Percentiles rank a stretch among this genome's conserved stretches.
Conservation (phyloP, 2,113 vertebrate species). For the Dasyprocta punctata region DNA sequence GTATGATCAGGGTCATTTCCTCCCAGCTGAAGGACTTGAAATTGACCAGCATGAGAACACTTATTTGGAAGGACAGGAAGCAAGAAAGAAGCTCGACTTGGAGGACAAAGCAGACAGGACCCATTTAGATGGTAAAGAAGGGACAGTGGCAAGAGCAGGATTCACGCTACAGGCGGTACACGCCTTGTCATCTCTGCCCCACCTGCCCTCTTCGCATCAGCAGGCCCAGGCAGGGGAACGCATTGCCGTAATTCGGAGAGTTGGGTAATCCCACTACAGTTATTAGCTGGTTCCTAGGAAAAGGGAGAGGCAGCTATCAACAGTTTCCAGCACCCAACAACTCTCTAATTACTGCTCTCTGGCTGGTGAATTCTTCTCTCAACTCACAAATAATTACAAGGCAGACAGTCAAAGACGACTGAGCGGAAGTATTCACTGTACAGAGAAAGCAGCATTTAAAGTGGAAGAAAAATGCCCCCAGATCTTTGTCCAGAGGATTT, state of each 20-base stretch:
- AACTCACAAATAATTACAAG: neutral
- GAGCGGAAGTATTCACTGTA: too few relatives aligned
- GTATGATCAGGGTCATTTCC: neutral
- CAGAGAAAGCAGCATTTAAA: too few relatives aligned
- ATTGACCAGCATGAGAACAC: neutral
- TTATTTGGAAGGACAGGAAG: neutral
- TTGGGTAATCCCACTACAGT: neutral
- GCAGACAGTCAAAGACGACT: too few relatives aligned
- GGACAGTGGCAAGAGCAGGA: neutral
- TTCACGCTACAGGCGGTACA: neutral
- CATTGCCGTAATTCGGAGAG: neutral
- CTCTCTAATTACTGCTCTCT: neutral
- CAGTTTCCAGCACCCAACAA: too few relatives aligned
- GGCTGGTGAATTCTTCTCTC: neutral
- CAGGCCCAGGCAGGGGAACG: too few relatives aligned
- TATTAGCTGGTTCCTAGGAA: neutral
- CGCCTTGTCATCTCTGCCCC: neutral
- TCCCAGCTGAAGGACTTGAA: neutral
- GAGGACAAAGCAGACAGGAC: neutral
- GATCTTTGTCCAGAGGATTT: too few relatives aligned
- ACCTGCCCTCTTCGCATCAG: neutral
- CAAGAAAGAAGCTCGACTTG: neutral
- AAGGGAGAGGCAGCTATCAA: neutral
- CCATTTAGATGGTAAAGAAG: neutral
- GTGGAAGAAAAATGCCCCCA: too few relatives aligned